Base-by-base conservation (phyloP, 2,797 vertebrate species). In the Tinamus major region DNA sequence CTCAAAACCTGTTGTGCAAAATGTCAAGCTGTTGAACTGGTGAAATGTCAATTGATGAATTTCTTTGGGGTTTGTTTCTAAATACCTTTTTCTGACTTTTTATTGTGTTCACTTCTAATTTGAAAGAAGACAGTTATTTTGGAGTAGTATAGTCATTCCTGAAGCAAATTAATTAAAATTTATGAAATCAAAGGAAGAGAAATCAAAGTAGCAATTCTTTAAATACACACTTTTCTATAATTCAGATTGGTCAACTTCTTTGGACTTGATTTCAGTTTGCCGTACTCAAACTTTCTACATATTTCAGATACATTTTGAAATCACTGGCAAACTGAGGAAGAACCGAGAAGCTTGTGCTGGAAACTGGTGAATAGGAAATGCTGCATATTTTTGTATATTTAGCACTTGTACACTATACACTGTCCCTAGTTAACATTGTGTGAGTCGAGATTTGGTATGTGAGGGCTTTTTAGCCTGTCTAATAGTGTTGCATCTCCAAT, bases 1-100 rank as follows among this genome's bases (percentile, higher is more conserved):
- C 5, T 0, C 12, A 11, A 44, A 70, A 27, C 8, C 4, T 82
- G 5, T 48, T 44, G 7, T 0, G 2, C 56, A n/a, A 55, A 80
- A 39, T 29, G 37, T 58, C 6, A 23, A 82, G 21, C 20, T 69
- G 37, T 3, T 90, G 35, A 74, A 24, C 27, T 88, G 53, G 17
- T 71, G 70, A 83, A 49, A 76, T 4, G 2, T 79, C 69, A 84
- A 3, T 64, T 42, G 49, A 18, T 37, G 49, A 44, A 33, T 21
- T 53, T 69, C 4, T 37, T 3, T 53, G 11, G 33, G 9, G 6
- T 46, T 0, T 5, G 4, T 71, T 56, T 81, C 63, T 71, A 53
- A 71, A 21, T 64, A 62, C 7, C 4, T 81, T 59, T 81, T 93
- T 42, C 29, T 71, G 44, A 39, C 42, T 70, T n/a, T 26, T 53